Percentiles rank a stretch among this genome's conserved stretches.
phyloP scores from a whole-genome alignment of 2,888 invertebrate species.

The Cabera pusaria region DNA sequence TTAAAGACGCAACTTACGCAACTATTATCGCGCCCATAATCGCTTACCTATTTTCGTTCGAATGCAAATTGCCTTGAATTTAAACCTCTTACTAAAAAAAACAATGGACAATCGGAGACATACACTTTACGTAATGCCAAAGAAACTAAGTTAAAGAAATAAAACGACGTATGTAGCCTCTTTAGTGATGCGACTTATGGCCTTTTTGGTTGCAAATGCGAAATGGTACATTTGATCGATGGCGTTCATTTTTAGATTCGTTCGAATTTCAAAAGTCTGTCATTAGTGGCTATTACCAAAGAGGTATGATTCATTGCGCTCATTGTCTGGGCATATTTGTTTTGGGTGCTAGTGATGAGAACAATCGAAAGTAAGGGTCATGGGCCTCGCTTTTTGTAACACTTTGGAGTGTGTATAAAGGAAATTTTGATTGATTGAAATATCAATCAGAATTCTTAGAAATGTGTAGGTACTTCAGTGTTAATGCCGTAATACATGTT shows the following conservation, averaged over 20 bases:
- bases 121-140: constrained; percentile 29
- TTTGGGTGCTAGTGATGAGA: constrained; percentile 26
- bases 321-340: constrained; percentile 52
- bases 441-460: too few relatives aligned
- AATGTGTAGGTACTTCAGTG: too few relatives aligned
- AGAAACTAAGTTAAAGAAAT: constrained; percentile 3
- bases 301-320: constrained; percentile 62
- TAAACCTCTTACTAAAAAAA: constrained; percentile 26
- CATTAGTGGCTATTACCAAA: constrained; percentile 66
- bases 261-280: constrained; percentile 56
- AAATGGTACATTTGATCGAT: constrained; percentile 51
- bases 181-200: constrained; percentile 2
- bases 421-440: too few relatives aligned
- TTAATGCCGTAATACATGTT: too few relatives aligned
- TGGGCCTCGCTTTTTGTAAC: too few relatives aligned
- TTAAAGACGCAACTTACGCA: too few relatives aligned
- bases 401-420: too few relatives aligned
- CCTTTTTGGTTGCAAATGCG: constrained; percentile 4
- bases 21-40: constrained; percentile 15
- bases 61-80: constrained; percentile 25
- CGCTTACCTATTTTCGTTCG: constrained; percentile 19
- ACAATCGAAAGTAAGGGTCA: constrained; percentile 15
- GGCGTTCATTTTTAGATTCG: constrained; percentile 47
- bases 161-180: constrained; percentile 8
- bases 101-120: constrained; percentile 34